Base-by-base conservation (phyloP, 2,797 vertebrate genomes). In the Antrozous pallidus region DNA sequence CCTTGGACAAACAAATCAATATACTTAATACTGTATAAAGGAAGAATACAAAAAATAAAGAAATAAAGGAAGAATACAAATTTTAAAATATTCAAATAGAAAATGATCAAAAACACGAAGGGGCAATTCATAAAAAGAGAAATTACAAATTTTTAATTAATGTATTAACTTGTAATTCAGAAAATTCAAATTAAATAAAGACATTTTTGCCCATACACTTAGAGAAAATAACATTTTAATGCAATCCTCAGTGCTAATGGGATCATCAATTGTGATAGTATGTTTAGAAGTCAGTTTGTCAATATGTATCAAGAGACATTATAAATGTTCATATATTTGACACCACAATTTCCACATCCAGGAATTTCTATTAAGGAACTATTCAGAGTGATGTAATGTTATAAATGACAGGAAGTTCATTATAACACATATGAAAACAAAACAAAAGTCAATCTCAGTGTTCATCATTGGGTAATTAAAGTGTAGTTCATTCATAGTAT, bases 271-370 rank as follows among this genome's bases (percentile, higher is more conserved):
- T 28, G 47, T 47, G 36, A 78, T 2, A 63, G 56, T 45, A 2
- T 69, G 70, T 82, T 88, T 88, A 33, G 18, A 88, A 90, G 85
- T 24, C 2, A 70, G 42, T 58, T 86, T 45, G 33, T 82, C 38
- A 67, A 31, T 71, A 49, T 17, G 2, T 63, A 63, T 56, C 67
- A 90, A 49, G 58, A 88, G 28, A 81, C 33, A 75, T 73, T 83
- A 42, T 74, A 89, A 91, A 31, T 92, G 22, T 81, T 75, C 75
- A 91, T 74, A 92, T 77, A 92, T 73, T 85, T 91, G 49, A 74
- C 80, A 78, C 0, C 74, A 2, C 54, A 90, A 95, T 95, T 92
- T 94, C 63, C 28, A 95, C 33, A 78, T 75, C n/a, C 16, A 93
- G 65, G 14, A 78, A 81, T 78, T n/a, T 93, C 70, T 86, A 95